phyloP scores from a whole-genome alignment of 2,113 vertebrate genomes.

The Anhinga anhinga region DNA sequence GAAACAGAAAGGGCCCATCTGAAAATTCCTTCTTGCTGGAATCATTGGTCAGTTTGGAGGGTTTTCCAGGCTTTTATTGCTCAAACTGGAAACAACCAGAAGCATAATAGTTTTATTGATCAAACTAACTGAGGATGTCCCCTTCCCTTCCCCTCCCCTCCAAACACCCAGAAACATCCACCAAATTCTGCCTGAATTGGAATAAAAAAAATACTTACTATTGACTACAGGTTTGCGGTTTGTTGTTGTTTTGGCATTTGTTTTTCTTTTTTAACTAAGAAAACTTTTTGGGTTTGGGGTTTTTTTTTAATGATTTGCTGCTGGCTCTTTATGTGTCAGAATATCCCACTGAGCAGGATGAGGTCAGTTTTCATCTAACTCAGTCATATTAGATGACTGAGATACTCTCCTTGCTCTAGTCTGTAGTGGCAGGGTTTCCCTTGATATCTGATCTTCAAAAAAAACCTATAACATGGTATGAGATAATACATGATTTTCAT shows the following conservation, averaged over 20 bases:
- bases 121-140: background rate
- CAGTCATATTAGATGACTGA: background rate
- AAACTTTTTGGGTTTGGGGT: background rate
- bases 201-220: background rate
- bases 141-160: background rate
- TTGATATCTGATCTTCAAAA: background rate
- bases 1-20: background rate
- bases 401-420: background rate
- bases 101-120: background rate
- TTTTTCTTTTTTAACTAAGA: background rate
- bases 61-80: background rate
- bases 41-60: background rate
- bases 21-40: background rate
- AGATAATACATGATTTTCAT: background rate
- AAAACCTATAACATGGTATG: background rate
- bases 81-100: background rate
- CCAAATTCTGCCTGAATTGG: background rate
- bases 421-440: background rate
- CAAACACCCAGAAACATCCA: background rate
- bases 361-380: background rate
- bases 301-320: background rate
- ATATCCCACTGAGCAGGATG: background rate
- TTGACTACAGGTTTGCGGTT: background rate
- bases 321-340: background rate
- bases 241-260: background rate